Base-by-base conservation (phyloP, 2,113 vertebrate species). In the Colossoma macropomum region DNA sequence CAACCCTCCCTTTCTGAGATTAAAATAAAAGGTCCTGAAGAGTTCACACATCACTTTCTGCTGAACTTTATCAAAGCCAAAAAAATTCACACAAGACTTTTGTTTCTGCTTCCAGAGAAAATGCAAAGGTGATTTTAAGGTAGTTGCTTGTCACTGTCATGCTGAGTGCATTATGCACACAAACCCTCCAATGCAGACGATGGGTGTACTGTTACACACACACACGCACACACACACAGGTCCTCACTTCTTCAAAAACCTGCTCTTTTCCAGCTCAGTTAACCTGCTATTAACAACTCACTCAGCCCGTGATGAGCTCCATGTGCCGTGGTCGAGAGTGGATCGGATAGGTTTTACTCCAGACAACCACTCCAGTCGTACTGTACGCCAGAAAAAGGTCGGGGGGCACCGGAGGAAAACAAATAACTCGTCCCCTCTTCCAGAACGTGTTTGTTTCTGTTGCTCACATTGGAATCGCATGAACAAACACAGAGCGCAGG, bases 241-340 rank as follows among this genome's bases (percentile, higher is more conserved):
- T 41, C 15, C 4, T 15, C 38, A 76, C 54, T 0, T 28, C 69
- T 70, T 71, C 79, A 38, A 77, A 81, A 69, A 27, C n/a, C 59
- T 27, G 45, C 81, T 80, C 89, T 92, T 62, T 92, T 93, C 90
- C 92, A 93, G 92, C 89, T 93, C 91, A 93, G 89, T 88, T 92
- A 83, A 89, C 85, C 82, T 90, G 81, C 88, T 88, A 92, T 93
- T 92, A 94, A 93, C 92, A 93, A 88, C 88, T 90, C 87, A 83
- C 89, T 90, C 79, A 86, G 83, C 86, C 86, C 90, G 84, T 93
- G 91, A 93, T 92, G 90, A 90, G 87, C 90, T 93, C 93, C 93
- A 94, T 91, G 88, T 94, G 93, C 91, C 60, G 68, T 75, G 85
- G 80, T 83, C 80, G 50, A 80, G n/a, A 68, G 54, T 73, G n/a